Conservation (phyloP, 2,888 invertebrate species). For the Hyppa rectilinea region DNA sequence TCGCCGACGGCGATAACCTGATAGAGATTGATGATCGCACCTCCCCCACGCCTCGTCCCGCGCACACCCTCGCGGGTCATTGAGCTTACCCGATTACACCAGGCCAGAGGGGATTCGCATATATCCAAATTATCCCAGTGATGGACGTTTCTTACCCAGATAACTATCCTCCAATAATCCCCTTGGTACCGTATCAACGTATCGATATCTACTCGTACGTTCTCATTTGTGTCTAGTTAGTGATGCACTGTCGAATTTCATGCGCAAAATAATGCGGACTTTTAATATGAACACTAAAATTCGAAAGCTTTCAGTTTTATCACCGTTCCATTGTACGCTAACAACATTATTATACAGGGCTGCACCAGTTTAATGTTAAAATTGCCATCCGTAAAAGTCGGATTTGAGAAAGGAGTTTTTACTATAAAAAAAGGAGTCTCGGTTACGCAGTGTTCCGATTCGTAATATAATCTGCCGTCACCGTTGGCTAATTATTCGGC, state of each 20-base stretch:
- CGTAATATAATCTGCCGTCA: slow-evolving; percentile 66
- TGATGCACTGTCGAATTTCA: slow-evolving; percentile 59
- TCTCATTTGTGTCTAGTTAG: slow-evolving; percentile 50
- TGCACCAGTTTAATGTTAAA: slow-evolving; percentile 56
- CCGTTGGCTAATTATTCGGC: slow-evolving; percentile 65
- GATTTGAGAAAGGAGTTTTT: slow-evolving; percentile 51
- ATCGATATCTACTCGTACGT: slow-evolving; percentile 55
- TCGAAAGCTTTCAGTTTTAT: slow-evolving; percentile 68
- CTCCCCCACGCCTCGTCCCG: slow-evolving; percentile 67
- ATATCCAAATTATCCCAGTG: slow-evolving; percentile 89
- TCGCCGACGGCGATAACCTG: slow-evolving; percentile 79
- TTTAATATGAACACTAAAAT: slow-evolving; percentile 64
- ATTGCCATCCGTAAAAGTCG: slow-evolving; percentile 55
- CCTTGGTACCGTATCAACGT: slow-evolving; percentile 63
- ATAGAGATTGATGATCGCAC: slow-evolving; percentile 89
- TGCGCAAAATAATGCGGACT: slow-evolving; percentile 58
- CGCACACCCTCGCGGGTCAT: slow-evolving; percentile 77
- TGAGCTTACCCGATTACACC: slow-evolving; percentile 85
- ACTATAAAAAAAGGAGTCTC: slow-evolving; percentile 35
- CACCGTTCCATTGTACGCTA: slow-evolving; percentile 64
- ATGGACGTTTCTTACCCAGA: slow-evolving; percentile 88
- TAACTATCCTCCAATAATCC: slow-evolving; percentile 80
- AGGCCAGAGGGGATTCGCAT: slow-evolving; percentile 86
- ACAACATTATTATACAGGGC: slow-evolving; percentile 53
- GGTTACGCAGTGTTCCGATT: slow-evolving; percentile 53